Conservation (phyloP, 2,113 vertebrate species). For the Hiodon tergisus region DNA sequence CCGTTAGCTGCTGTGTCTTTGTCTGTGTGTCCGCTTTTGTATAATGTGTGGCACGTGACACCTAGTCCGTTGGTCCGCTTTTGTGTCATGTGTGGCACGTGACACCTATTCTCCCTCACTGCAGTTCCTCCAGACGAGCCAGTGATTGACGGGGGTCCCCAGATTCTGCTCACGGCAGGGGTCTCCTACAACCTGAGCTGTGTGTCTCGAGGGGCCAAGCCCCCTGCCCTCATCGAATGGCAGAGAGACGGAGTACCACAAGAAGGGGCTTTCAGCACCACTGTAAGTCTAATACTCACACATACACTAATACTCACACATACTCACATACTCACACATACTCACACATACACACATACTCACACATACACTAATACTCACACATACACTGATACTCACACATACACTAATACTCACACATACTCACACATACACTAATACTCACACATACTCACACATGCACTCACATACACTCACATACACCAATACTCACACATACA, state of each 20-base stretch:
- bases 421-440: too few relatives aligned
- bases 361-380: too few relatives aligned
- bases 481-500: too few relatives aligned
- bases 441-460: too few relatives aligned
- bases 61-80: too few relatives aligned
- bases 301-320: constrained; percentile 13
- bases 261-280: constrained; percentile 74
- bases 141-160: constrained; percentile 75
- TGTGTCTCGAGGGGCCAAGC: constrained; percentile 81
- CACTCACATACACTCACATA: too few relatives aligned
- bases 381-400: too few relatives aligned
- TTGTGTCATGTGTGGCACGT: background rate
- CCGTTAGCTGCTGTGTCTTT: background rate
- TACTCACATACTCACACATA: constrained; percentile 27
- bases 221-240: constrained; percentile 82
- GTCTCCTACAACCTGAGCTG: constrained; percentile 83
- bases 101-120: constrained; percentile 6
- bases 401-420: too few relatives aligned
- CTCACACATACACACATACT: constrained; percentile 30
- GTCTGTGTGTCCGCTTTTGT: background rate
- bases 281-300: constrained; percentile 62
- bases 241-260: constrained; percentile 74
- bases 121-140: constrained; percentile 83
- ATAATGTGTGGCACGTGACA: background rate
- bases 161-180: constrained; percentile 80